Evolutionary conservation across 53 echinoderm and acorn worm species (phyloP), one percentile per base, ranked within the genome.

Genomic region (Hippasteria phrygiana): DNA sequence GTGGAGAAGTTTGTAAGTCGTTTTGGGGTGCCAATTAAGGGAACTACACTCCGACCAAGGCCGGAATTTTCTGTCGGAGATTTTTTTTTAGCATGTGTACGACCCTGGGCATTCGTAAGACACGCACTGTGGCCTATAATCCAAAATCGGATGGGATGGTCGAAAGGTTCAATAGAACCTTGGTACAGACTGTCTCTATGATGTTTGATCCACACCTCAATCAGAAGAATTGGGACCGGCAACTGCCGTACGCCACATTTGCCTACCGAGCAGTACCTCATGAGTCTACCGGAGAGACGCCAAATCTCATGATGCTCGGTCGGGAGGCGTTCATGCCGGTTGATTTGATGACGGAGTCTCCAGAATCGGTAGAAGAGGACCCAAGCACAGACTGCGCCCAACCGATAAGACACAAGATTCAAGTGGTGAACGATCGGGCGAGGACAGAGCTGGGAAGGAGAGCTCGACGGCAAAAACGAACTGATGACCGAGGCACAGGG

Each of bases 31-130:
- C 89, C 89, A 46, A 22, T n/a, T n/a, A n/a, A n/a, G 46, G n/a
- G 55, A 89, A 45, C 26, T 89, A n/a, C 89, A 89, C 55, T 65
- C 79, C 3, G 89, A 89, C 36, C 89, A 89, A 39, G 89, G 89
- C 14, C 67, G 89, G 16, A 89, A 89, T 37, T 79, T 89, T 34
- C 71, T 83, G 74, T 83, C 90, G 4, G 28, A 55, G 20, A n/a
- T 45, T 83, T 2, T 45, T 90, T 24, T 29, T 20, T 4, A 83
- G 75, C 1, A 32, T 62, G 18, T 90, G 90, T 71, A 62, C 71
- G 38, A 27, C 75, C 13, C n/a, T 90, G 20, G 73, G 74, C 3
- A 55, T 83, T 1, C 31, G 83, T 10, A 71, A 74, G 28, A 82
- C 83, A 4, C 29, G 90, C n/a, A n/a, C n/a, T n/a, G n/a, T n/a